These are phyloP conservation scores for Drosophila lacteicornis DNA, from an alignment of 1,140 invertebrate genomes.

Conservation along the genomic window DNA sequence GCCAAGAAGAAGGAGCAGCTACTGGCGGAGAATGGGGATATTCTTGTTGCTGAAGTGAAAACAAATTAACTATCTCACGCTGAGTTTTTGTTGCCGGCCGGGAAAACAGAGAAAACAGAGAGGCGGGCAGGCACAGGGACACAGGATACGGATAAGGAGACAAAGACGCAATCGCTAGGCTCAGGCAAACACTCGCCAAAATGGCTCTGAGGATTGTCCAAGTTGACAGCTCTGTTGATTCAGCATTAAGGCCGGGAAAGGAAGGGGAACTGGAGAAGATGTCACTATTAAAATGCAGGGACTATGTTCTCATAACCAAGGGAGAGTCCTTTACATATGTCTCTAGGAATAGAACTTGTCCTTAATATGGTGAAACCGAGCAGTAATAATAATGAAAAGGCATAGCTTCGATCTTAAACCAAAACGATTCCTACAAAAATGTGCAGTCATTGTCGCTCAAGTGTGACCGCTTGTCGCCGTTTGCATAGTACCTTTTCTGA, in stretches of 20 bases:
- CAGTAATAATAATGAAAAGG: no score
- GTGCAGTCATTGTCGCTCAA: neutral
- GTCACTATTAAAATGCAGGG: conserved; percentile 14
- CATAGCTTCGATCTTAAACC: neutral
- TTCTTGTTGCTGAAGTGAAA: conserved; percentile 79
- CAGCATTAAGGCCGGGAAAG: conserved; percentile 34
- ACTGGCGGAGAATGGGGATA: conserved; percentile 32
- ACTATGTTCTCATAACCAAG: conserved; percentile 11
- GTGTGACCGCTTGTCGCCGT: conserved; percentile 1
- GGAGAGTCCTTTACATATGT: neutral
- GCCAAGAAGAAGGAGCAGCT: conserved; percentile 13
- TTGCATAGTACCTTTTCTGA: neutral
- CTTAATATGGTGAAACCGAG: neutral
- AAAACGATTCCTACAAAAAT: no score
- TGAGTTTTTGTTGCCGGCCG: conserved; percentile 65
- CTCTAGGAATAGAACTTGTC: neutral
- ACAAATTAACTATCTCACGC: conserved; percentile 83
- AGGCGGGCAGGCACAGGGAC: neutral
- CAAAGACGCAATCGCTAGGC: conserved; percentile 41
- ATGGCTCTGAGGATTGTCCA: conserved; percentile 44
- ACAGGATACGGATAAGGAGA: conserved; percentile 18
- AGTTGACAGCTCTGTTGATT: conserved; percentile 65
- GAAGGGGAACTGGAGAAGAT: neutral
- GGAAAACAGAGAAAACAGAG: conserved; percentile 6
- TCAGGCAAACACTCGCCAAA: conserved; percentile 63